Evolutionary conservation across 2,113 vertebrate species (phyloP).

Genomic region (Hypanus sabinus): DNA sequence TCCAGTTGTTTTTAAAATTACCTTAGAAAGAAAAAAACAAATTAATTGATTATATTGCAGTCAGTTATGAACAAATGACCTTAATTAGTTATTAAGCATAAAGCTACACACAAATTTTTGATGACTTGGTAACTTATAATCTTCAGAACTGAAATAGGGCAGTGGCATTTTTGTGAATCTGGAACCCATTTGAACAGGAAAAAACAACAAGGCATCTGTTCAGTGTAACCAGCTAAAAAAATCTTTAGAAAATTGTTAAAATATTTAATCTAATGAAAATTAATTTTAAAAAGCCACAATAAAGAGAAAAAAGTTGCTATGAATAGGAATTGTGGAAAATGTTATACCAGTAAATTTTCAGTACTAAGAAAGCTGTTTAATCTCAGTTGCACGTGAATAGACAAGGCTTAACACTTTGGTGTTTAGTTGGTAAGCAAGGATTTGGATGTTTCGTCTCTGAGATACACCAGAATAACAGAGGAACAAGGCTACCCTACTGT

Average conservation of each 20-base stretch:
- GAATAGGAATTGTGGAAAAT: neutral
- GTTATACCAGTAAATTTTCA: neutral
- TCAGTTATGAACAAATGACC: neutral
- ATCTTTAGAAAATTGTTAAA: neutral
- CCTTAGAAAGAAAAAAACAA: neutral
- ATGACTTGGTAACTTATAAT: neutral
- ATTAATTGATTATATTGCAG: neutral
- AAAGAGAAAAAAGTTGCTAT: neutral
- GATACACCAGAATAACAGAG: neutral
- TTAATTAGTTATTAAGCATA: neutral
- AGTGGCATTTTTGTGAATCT: neutral
- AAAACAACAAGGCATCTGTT: neutral
- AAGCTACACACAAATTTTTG: neutral
- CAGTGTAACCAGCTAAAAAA: neutral
- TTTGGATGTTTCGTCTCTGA: neutral
- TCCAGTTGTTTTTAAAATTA: neutral
- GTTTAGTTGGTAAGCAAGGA: neutral
- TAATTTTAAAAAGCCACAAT: neutral
- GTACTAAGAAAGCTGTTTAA: neutral
- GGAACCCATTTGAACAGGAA: neutral
- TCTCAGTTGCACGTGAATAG: neutral
- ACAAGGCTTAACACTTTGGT: neutral
- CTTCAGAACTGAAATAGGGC: neutral
- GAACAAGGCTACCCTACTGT: neutral
- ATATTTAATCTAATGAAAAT: neutral